Evolutionary conservation across 2,113 vertebrate genomes (phyloP).

Genomic region (Rhadina sibilatrix): DNA sequence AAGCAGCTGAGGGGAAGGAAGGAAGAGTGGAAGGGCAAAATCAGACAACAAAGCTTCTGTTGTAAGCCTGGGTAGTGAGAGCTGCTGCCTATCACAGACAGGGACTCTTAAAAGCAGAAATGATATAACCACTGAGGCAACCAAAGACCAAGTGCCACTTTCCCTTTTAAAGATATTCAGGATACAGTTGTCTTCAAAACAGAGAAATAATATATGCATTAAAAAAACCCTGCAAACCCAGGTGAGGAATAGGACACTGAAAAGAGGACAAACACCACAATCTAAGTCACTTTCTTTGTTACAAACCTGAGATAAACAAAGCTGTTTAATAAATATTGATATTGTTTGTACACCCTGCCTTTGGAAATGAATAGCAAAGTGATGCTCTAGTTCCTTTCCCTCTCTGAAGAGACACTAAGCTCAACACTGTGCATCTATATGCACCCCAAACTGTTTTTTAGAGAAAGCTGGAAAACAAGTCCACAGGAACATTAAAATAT

Average conservation of each 20-base stretch:
- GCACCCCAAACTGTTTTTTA: background rate
- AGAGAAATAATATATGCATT: slow-evolving; percentile 33
- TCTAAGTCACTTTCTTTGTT: slow-evolving; percentile 50
- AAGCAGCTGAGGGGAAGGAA: slow-evolving; percentile 33
- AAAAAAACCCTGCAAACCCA: background rate
- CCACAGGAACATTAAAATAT: background rate
- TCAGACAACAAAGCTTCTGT: background rate
- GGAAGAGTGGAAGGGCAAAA: slow-evolving; percentile 13
- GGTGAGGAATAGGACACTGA: slow-evolving; percentile 19
- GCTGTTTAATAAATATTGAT: slow-evolving; percentile 61
- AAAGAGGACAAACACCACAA: slow-evolving; percentile 35
- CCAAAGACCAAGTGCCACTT: background rate
- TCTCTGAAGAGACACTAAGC: background rate
- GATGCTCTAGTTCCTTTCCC: background rate
- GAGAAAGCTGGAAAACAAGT: background rate
- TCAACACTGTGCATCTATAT: background rate
- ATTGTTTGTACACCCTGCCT: slow-evolving; percentile 45
- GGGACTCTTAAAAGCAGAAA: slow-evolving; percentile 23
- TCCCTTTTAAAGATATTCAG: background rate
- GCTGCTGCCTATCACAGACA: background rate
- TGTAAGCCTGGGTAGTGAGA: background rate
- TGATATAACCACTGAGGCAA: background rate
- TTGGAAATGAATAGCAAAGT: background rate
- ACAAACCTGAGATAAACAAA: slow-evolving; percentile 51
- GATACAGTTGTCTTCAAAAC: slow-evolving; percentile 11